Conservation (phyloP, 92 coral and sea anemone species). For the Anthopleura xanthogrammica region DNA sequence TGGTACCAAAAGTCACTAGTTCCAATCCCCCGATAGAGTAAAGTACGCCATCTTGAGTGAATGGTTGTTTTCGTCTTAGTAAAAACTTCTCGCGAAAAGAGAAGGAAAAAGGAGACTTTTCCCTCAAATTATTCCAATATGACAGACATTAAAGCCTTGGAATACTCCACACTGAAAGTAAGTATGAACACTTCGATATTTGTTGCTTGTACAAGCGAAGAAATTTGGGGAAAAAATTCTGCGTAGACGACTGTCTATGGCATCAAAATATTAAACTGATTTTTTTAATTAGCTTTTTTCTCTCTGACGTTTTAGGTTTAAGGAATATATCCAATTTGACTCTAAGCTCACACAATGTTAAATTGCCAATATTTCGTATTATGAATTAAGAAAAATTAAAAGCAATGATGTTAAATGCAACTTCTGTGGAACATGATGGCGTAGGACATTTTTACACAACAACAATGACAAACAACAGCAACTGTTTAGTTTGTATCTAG, state of each 20-base stretch:
- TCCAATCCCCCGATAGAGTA: constrained; percentile 4
- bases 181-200: background rate
- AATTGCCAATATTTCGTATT: too few relatives aligned
- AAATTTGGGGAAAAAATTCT: background rate
- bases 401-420: too few relatives aligned
- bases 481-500: too few relatives aligned
- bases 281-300: too few relatives aligned
- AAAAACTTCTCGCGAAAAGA: constrained; percentile 24
- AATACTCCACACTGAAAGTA: constrained; percentile 96
- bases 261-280: too few relatives aligned
- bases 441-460: too few relatives aligned
- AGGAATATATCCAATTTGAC: too few relatives aligned
- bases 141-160: constrained; percentile 94
- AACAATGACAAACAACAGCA: too few relatives aligned
- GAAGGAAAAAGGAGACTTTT: constrained; percentile 10
- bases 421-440: too few relatives aligned
- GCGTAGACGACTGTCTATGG: background rate
- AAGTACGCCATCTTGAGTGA: constrained; percentile 28
- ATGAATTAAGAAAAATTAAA: too few relatives aligned
- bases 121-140: constrained; percentile 30
- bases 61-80: constrained; percentile 22
- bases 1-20: background rate
- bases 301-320: too few relatives aligned
- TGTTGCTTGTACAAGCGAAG: background rate
- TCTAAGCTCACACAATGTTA: too few relatives aligned